Percentiles rank a stretch among this genome's conserved stretches.
phyloP scores from a whole-genome alignment of 2,888 invertebrate species.

The Liopterus haemorrhoidalis region DNA sequence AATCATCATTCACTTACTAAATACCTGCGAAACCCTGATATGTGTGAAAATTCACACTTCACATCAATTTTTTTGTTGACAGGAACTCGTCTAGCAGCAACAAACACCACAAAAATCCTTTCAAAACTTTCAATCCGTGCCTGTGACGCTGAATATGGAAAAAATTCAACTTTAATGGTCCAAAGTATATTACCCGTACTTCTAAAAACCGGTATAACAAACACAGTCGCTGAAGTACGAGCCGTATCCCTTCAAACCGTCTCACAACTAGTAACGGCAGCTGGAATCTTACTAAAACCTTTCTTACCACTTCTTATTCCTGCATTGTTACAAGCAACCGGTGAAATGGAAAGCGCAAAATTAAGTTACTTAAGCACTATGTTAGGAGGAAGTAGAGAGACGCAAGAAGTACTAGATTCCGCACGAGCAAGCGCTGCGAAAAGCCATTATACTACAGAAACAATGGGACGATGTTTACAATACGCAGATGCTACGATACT shows the following conservation, averaged over 20 bases:
- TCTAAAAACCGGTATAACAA: conserved; percentile 72
- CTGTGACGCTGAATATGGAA: conserved; percentile 64
- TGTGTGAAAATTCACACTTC: no score
- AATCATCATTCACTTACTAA: no score
- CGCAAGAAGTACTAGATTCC: conserved; percentile 72
- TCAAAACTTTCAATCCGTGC: conserved; percentile 61
- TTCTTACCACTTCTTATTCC: conserved; percentile 76
- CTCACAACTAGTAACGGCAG: conserved; percentile 76
- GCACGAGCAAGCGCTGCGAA: conserved; percentile 74
- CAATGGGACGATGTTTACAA: conserved; percentile 68
- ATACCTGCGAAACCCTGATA: no score
- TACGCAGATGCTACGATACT: conserved; percentile 72
- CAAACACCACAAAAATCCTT: conserved; percentile 61
- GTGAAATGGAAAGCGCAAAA: conserved; percentile 76
- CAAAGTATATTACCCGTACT: conserved; percentile 74
- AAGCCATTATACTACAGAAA: conserved; percentile 82
- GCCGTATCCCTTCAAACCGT: conserved; percentile 77
- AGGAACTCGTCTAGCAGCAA: conserved; percentile 67
- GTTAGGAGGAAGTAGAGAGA: conserved; percentile 59
- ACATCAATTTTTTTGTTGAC: no score
- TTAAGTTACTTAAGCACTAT: conserved; percentile 74
- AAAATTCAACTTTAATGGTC: conserved; percentile 65
- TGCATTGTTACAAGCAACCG: conserved; percentile 77
- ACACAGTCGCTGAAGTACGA: conserved; percentile 72
- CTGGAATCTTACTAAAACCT: conserved; percentile 71